phyloP scores from a whole-genome alignment of 2,113 vertebrate genomes.

The Micronycteris hirsuta region DNA sequence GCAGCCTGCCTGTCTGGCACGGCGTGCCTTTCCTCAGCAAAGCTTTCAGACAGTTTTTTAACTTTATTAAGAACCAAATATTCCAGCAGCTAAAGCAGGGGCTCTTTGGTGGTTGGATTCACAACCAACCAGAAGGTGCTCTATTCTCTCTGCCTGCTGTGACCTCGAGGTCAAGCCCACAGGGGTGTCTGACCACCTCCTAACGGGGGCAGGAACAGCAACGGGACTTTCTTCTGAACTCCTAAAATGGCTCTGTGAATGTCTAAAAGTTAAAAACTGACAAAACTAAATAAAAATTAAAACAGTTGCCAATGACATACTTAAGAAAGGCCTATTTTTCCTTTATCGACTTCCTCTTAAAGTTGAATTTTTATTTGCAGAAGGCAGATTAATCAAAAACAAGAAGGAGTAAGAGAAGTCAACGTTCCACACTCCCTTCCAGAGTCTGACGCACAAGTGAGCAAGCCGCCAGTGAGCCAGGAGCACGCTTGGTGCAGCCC shows the following conservation, averaged over 20 bases:
- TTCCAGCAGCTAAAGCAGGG: not conserved
- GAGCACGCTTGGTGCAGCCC: too few relatives aligned
- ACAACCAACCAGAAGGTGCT: not conserved
- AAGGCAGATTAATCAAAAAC: not conserved
- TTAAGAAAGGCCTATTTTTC: not conserved
- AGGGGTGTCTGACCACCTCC: not conserved
- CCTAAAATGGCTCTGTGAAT: not conserved
- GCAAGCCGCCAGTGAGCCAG: too few relatives aligned
- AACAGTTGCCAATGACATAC: not conserved
- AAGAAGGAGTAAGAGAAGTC: not conserved
- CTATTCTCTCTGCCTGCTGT: too few relatives aligned
- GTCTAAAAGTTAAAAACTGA: not conserved
- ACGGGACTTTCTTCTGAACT: not conserved
- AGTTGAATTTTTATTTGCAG: slow-evolving; percentile 8
- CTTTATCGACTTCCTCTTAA: not conserved
- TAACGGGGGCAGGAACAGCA: not conserved
- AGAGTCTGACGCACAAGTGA: not conserved
- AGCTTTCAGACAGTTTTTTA: too few relatives aligned
- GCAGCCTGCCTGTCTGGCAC: too few relatives aligned
- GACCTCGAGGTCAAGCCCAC: not conserved
- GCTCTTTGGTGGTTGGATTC: not conserved
- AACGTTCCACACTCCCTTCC: not conserved
- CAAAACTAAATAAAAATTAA: not conserved
- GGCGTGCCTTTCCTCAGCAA: too few relatives aligned
- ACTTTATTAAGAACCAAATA: too few relatives aligned